Evolutionary conservation across 2,113 vertebrate species (phyloP), one percentile per base, ranked within the genome.

Genomic region (Esox niger): DNA sequence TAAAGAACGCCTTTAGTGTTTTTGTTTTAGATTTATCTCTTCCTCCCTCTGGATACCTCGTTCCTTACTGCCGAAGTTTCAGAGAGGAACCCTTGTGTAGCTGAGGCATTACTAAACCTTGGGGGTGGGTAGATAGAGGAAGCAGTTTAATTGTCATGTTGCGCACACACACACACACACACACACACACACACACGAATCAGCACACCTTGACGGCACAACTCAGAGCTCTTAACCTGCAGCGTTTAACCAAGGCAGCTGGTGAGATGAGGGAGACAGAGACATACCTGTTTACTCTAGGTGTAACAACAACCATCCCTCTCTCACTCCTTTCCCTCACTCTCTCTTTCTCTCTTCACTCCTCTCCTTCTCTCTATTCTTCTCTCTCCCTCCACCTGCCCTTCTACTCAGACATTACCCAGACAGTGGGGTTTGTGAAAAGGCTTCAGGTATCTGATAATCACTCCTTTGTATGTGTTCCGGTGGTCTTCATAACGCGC

Each of bases 401-500:
- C 61, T 58, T 78, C 76, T 47, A 17, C 76, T 68, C 66, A 80
- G 84, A 82, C 80, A 82, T 76, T 88, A 90, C 86, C 86, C 89
- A 85, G 80, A 68, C 77, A 86, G 78, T 33, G 60, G 90, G 86
- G 88, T 85, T n/a, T 87, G 81, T 67, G 38, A 25, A 71, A 59
- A 81, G 74, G 47, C n/a, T 52, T 17, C 11, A 43, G 38, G 38
- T 17, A 15, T 15, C 38, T 10, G 78, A 80, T 76, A 69, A 72
- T 79, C 69, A 76, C 67, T 67, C 58, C 35, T 71, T 20, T 73
- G 64, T 64, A 29, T 55, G 43, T 29, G 29, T 32, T n/a, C 13
- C 21, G 35, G 21, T 13, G n/a, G 20, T 61, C 17, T 17, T 9
- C 31, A 15, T 21, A 10, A 61, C 29, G 31, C 29, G 27, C 20